Evolutionary conservation across 1,140 invertebrate species (phyloP).

Genomic region (Plutomurus gul): DNA sequence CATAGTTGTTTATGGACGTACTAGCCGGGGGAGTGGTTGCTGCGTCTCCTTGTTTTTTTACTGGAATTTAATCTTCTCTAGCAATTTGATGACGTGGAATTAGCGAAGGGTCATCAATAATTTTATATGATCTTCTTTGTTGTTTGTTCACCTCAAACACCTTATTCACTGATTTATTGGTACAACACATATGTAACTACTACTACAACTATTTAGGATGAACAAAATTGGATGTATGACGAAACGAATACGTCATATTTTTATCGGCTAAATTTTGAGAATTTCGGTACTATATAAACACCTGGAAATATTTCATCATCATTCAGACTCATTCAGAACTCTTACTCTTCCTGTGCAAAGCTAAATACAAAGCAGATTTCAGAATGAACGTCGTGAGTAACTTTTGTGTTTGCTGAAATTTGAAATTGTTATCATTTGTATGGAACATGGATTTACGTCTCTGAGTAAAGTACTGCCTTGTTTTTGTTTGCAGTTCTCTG

Average conservation of each 20-base stretch:
- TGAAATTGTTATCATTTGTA: background rate
- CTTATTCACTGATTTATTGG: too few species aligned
- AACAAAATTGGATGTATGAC: background rate
- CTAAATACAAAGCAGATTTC: background rate
- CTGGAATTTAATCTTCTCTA: too few species aligned
- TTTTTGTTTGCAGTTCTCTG: slow-evolving; percentile 18
- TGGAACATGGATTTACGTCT: background rate
- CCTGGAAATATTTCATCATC: background rate
- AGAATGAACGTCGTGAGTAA: background rate
- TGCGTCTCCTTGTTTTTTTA: too few species aligned
- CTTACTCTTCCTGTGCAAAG: background rate
- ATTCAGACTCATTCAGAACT: background rate
- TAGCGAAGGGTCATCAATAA: too few species aligned
- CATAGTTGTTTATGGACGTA: too few species aligned
- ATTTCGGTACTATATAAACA: background rate
- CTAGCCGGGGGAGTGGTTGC: too few species aligned
- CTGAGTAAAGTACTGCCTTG: background rate
- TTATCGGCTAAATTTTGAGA: background rate
- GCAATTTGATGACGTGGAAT: too few species aligned
- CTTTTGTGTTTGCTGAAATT: background rate
- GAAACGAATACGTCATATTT: background rate
- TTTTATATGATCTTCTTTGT: too few species aligned
- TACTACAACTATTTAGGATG: too few species aligned
- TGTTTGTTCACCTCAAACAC: too few species aligned
- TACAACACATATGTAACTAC: too few species aligned